Evolutionary conservation across 2,888 invertebrate species (phyloP), one percentile per base, ranked within the genome.

Genomic region (Tromatobia lineatoria): DNA sequence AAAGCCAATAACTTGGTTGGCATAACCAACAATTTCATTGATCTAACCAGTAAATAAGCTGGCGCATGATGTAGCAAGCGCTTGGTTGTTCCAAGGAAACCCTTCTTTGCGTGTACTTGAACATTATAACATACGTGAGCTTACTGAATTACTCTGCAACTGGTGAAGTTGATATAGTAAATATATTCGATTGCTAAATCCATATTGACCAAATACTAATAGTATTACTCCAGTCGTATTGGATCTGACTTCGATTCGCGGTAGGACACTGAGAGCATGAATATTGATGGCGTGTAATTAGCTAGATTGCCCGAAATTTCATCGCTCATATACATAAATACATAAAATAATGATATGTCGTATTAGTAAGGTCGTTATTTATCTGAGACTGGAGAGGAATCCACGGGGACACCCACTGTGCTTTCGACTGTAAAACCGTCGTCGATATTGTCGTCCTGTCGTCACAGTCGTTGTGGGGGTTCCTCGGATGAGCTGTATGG

Each of bases 271-370:
- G 69, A 70, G 66, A 66, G 59, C 74, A 78, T 78, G 80, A 74
- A 80, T 84, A 74, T 81, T 78, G 50, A 78, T 81, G 70, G 59
- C 45, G 15, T 54, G 66, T 85, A 81, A 85, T 85, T 85, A 81
- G 71, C 47, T 70, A 79, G 78, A 85, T 85, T 85, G 74, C 70
- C 71, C 66, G 71, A 81, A 85, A 81, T 79, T 81, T 85, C 64
- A 38, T 75, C 66, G 78, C 81, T 75, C 64, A 74, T 78, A 70
- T 75, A 76, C 82, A 77, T 67, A 82, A 82, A 77, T 61, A 64
- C 52, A 70, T 54, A 18, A 42, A 64, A 71, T 54, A 54, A 52
- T 64, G 38, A 52, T 54, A 50, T 18, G 64, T 29, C 15, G 20
- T 75, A 15, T 64, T n/a, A 20, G n/a, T 34, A 23, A 8, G 3